Base-by-base conservation (phyloP, 2,888 invertebrate species). In the Chymomyza procnemis region DNA sequence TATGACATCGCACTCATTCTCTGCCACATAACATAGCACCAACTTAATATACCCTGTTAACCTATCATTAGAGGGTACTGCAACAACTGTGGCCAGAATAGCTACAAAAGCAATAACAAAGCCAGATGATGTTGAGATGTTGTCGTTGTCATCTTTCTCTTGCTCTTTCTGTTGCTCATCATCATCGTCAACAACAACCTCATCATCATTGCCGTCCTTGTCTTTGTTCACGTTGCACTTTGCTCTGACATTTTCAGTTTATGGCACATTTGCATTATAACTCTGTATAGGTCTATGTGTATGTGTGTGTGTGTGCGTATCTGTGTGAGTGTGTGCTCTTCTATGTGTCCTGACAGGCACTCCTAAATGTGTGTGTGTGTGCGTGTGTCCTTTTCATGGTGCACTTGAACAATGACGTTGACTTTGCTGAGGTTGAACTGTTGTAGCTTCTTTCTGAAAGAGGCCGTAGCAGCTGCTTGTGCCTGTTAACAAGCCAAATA, bases 191-290 rank as follows among this genome's bases (percentile, higher is more conserved):
- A 54, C 21, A 52, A 16, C 16, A 46, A 19, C 19, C 61, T 26
- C 52, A 26, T 65, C 56, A n/a, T 21, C 62, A 9, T 26, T 22
- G 58, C 66, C 30, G 61, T 61, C 60, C 26, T 19, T 47, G 16
- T 47, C 64, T 1, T 6, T 60, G 52, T 14, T 50, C 68, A 73
- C 66, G 65, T 63, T 81, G 82, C 85, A 74, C 82, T 86, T 74
- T 86, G 74, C 79, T 71, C 74, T 82, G 85, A 84, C 85, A 79
- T 81, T 82, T 79, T 75, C 71, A 79, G 85, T 81, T 84, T 77
- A 86, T 84, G 79, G 79, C 82, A 83, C 80, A 85, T 85, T 82
- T 82, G 84, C 84, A 86, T 86, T 84, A 84, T 79, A 62, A 64
- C 74, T 72, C 77, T 58, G 48, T 41, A 41, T 41, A 12, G 22